Conservation (phyloP, 1,140 invertebrate species). For the Mactra quadrangularis region DNA sequence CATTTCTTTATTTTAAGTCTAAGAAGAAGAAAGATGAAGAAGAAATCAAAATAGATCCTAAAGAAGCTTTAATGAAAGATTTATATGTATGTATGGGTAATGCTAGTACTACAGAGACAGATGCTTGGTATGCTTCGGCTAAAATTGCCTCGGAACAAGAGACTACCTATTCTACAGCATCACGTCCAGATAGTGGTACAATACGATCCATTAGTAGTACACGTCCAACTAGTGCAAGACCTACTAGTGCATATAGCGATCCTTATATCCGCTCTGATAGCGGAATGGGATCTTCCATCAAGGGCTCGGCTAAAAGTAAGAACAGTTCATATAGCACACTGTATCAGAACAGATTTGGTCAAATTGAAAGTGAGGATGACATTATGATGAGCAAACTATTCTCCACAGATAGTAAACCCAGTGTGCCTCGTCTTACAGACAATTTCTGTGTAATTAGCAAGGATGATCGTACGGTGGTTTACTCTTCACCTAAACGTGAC, state of each 20-base stretch:
- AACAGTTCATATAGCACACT: conserved; percentile 45
- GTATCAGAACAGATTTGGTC: conserved; percentile 57
- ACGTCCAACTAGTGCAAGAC: conserved; percentile 69
- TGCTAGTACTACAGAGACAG: conserved; percentile 70
- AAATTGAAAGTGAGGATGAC: conserved; percentile 65
- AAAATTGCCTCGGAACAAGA: conserved; percentile 66
- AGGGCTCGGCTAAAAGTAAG: conserved; percentile 68
- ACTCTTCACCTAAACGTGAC: conserved; percentile 61
- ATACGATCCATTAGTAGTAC: conserved; percentile 46
- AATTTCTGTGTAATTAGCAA: conserved; percentile 70
- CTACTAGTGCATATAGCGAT: conserved; percentile 73
- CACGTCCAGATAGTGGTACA: conserved; percentile 69
- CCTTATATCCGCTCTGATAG: conserved; percentile 71
- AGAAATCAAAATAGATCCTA: conserved; percentile 70
- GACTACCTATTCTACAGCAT: conserved; percentile 67
- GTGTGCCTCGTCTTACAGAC: conserved; percentile 73
- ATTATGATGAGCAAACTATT: conserved; percentile 66
- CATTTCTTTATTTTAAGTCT: no score
- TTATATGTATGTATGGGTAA: conserved; percentile 80
- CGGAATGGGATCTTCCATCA: conserved; percentile 70
- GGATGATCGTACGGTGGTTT: conserved; percentile 64
- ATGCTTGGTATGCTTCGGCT: conserved; percentile 78
- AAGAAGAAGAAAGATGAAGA: conserved; percentile 70
- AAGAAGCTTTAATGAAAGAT: conserved; percentile 76
- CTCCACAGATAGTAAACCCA: conserved; percentile 66